Evolutionary conservation across 2,888 invertebrate species (phyloP).

Genomic region (Drosophila mercatorum): DNA sequence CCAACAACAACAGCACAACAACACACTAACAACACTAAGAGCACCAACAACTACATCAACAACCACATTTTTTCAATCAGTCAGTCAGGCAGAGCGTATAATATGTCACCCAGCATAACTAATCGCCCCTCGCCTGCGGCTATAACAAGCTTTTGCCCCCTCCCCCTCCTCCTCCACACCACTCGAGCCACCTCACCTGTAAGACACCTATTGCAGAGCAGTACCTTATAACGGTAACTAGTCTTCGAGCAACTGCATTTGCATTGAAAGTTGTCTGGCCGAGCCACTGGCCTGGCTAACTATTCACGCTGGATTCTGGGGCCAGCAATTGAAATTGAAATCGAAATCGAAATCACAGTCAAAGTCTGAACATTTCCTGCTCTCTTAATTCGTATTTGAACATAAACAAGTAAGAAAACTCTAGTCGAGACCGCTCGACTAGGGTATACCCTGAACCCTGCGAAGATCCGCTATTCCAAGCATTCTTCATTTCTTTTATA

Average conservation of each 20-base stretch:
- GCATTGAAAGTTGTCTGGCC: conserved; percentile 71
- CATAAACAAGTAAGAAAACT: conserved; percentile 10
- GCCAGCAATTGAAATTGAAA: conserved; percentile 48
- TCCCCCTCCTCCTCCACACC: neutral
- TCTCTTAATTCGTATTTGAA: conserved; percentile 23
- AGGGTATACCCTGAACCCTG: too few relatives aligned
- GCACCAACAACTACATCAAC: conserved; percentile 7
- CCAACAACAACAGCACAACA: conserved; percentile 50
- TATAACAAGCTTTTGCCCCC: neutral
- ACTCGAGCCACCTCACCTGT: neutral
- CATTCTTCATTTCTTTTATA: too few relatives aligned
- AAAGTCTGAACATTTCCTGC: conserved; percentile 23
- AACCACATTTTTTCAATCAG: conserved; percentile 62
- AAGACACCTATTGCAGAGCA: conserved; percentile 20
- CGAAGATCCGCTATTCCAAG: too few relatives aligned
- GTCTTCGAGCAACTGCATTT: conserved; percentile 52
- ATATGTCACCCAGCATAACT: conserved; percentile 34
- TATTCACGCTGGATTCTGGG: conserved; percentile 19
- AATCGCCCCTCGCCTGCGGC: conserved; percentile 2
- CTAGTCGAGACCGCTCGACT: too few relatives aligned
- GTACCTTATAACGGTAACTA: conserved; percentile 51
- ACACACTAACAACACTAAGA: neutral
- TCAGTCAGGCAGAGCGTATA: conserved; percentile 34
- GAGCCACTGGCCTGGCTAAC: conserved; percentile 8
- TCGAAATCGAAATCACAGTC: conserved; percentile 5